Evolutionary conservation across 2,797 vertebrate species (phyloP).

Genomic region (Hybognathus amarus): DNA sequence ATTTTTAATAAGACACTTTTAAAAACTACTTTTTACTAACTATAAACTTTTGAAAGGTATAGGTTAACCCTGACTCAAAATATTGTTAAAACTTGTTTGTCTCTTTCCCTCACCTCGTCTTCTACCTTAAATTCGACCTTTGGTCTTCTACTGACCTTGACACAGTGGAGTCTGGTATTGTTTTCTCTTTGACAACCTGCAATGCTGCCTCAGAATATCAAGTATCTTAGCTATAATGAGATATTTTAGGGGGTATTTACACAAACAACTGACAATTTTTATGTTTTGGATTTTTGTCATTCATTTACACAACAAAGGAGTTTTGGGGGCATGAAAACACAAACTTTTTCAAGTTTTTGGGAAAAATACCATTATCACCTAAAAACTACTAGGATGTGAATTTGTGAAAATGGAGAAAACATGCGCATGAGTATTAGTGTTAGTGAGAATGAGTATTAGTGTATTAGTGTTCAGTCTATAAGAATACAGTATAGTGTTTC

Average conservation of each 20-base stretch:
- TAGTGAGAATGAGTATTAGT: too few species aligned
- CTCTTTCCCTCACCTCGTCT: background rate
- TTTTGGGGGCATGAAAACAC: background rate
- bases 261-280: background rate
- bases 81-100: background rate
- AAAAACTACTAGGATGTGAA: background rate
- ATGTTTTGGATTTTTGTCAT: background rate
- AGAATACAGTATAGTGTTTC: background rate
- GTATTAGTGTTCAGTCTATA: background rate
- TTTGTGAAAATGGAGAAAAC: background rate
- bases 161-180: background rate
- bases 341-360: background rate
- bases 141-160: background rate
- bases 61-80: background rate
- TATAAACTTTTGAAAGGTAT: background rate
- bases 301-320: background rate
- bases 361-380: background rate
- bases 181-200: background rate
- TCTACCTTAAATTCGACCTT: background rate
- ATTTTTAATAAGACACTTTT: background rate
- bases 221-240: background rate
- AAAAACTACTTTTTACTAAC: background rate
- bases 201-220: constrained; percentile 1
- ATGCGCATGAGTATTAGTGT: background rate
- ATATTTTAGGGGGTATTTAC: background rate